Evolutionary conservation across 1,140 invertebrate genomes (phyloP), one percentile per base, ranked within the genome.

Genomic region (Hypothenemus hampei): DNA sequence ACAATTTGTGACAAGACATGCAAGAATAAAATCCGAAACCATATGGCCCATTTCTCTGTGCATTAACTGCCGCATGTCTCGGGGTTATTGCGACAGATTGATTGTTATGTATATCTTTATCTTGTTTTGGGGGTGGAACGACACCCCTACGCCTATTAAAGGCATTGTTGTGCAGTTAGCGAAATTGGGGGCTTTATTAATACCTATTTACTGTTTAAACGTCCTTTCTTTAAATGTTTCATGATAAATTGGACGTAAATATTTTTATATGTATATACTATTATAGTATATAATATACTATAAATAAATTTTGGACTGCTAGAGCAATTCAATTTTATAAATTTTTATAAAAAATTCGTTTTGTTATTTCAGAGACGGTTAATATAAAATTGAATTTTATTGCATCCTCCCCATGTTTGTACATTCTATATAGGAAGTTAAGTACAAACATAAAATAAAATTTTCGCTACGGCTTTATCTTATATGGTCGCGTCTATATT

Each of bases 141-240:
- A 52, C 51, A 56, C 57, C 57, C 60, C 57, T 21, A 52, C 47
- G 39, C 37, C 60, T 59, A 59, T 62, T 62, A 62, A 39, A 43
- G 31, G 51, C 50, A 62, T 62, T 62, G 60, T 62, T 62, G 51
- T 47, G 57, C 47, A 59, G 52, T 62, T 62, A 62, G 57, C 31
- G 51, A 59, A 59, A 56, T 51, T 55, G 50, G 33, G 49, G 47
- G 35, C 19, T 43, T 26, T 53, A 31, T 54, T 40, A 52, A 45
- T 53, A 22, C 40, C 50, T 47, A 47, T 22, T 52, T 53, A 53
- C 39, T 52, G 47, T 46, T 58, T 53, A 52, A 47, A 56, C 11
- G 29, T 18, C 21, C 15, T 51, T 56, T 54, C 45, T 46, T 54
- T 41, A 54, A 54, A 54, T 54, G 26, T 36, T 15, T 8, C n/a